phyloP scores from a whole-genome alignment of 2,797 vertebrate species.

The Crenuchus spilurus region DNA sequence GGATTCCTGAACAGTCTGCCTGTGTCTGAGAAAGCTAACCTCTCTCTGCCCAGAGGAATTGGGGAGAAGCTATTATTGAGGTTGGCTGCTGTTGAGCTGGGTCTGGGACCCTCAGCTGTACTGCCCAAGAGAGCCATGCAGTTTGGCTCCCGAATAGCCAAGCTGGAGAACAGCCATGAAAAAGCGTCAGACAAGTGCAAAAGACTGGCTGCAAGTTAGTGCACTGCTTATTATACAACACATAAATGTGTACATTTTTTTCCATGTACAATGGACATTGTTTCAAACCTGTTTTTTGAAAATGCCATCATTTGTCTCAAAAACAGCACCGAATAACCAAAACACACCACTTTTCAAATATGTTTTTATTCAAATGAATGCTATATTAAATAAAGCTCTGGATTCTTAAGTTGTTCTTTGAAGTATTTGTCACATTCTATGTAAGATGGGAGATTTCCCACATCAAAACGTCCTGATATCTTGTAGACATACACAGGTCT shows the following conservation, averaged over 20 bases:
- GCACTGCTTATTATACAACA: background rate
- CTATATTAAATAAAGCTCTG: slow-evolving; percentile 65
- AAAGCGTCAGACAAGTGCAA: slow-evolving; percentile 88
- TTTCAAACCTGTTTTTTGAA: too few relatives aligned
- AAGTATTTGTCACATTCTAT: slow-evolving; percentile 80
- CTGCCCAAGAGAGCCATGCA: slow-evolving; percentile 95
- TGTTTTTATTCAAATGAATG: background rate
- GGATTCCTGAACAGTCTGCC: slow-evolving; percentile 88
- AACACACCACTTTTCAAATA: background rate
- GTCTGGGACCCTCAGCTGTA: slow-evolving; percentile 78
- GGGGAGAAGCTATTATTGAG: slow-evolving; percentile 93
- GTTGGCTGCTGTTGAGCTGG: slow-evolving; percentile 79
- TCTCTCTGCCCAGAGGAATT: slow-evolving; percentile 86
- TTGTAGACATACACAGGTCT: slow-evolving; percentile 74
- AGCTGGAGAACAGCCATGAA: slow-evolving; percentile 86
- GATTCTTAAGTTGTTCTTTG: slow-evolving; percentile 69
- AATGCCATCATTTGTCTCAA: background rate
- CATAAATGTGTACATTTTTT: background rate
- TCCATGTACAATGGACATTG: too few relatives aligned
- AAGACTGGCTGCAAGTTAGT: slow-evolving; percentile 75
- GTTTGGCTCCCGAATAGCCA: slow-evolving; percentile 94
- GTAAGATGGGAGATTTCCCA: slow-evolving; percentile 81
- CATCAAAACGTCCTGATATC: slow-evolving; percentile 83
- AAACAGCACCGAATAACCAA: background rate
- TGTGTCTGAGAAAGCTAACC: slow-evolving; percentile 85